Percentiles rank a stretch among this genome's conserved stretches.
Evolutionary conservation across 2,797 vertebrate species (phyloP).

Genomic region (Rhinella marina): DNA sequence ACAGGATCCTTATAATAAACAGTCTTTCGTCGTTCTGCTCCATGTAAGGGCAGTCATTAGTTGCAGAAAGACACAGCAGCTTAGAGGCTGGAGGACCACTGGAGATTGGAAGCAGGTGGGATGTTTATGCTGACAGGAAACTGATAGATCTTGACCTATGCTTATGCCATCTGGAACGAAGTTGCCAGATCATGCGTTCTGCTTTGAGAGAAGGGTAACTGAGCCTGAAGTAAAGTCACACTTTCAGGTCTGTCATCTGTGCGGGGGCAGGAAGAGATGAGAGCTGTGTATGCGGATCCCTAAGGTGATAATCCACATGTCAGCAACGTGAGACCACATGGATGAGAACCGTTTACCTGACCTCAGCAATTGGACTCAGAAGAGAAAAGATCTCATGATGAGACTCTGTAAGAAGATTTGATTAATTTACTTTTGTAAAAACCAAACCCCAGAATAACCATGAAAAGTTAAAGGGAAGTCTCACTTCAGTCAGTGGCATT

Average conservation of each 20-base stretch:
- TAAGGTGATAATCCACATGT: conserved; percentile 59
- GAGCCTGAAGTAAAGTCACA: conserved; percentile 59
- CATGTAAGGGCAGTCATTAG: conserved; percentile 52
- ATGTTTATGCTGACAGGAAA: conserved; percentile 61
- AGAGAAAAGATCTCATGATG: conserved; percentile 44
- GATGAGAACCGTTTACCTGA: conserved; percentile 59
- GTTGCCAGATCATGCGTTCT: conserved; percentile 55
- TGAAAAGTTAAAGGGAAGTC: not conserved
- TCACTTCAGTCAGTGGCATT: too few species aligned
- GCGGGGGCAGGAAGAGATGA: conserved; percentile 61
- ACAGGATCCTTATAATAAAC: conserved; percentile 42
- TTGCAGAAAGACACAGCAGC: conserved; percentile 17
- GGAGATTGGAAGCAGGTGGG: conserved; percentile 48
- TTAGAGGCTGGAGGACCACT: conserved; percentile 15
- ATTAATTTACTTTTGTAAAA: conserved; percentile 47
- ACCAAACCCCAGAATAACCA: not conserved
- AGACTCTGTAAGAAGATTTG: conserved; percentile 28
- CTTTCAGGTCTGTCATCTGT: conserved; percentile 58
- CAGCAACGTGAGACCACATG: conserved; percentile 57
- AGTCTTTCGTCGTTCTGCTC: conserved; percentile 41
- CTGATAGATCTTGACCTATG: conserved; percentile 62
- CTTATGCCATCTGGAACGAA: conserved; percentile 55
- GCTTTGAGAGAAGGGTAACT: conserved; percentile 47
- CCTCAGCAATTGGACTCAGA: conserved; percentile 57
- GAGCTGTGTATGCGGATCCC: conserved; percentile 54